Evolutionary conservation across 2,888 invertebrate genomes (phyloP).

Genomic region (Torymus auratus): DNA sequence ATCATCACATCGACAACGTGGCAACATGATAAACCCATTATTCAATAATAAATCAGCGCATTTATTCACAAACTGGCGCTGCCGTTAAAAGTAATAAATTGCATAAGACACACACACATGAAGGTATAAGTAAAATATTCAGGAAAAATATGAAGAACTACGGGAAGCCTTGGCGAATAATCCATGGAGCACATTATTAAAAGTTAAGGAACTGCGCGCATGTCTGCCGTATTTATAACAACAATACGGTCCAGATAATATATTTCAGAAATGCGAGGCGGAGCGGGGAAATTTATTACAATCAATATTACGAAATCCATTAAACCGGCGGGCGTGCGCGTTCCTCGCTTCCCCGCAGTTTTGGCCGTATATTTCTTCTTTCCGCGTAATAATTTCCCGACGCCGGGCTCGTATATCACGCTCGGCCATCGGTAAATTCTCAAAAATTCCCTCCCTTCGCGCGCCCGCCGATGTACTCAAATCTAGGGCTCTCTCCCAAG

Average conservation of each 20-base stretch:
- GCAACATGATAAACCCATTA: too few relatives aligned
- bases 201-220: too few relatives aligned
- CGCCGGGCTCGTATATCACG: constrained; percentile 22
- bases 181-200: too few relatives aligned
- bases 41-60: too few relatives aligned
- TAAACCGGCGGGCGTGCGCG: constrained; percentile 14
- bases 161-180: too few relatives aligned
- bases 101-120: too few relatives aligned
- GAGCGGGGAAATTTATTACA: constrained; percentile 23
- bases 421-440: constrained; percentile 31
- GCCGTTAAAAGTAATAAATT: too few relatives aligned
- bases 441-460: constrained; percentile 12
- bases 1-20: too few relatives aligned
- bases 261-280: not conserved
- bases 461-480: not conserved
- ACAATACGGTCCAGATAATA: not conserved
- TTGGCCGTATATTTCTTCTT: constrained; percentile 25
- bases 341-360: constrained; percentile 16
- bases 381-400: constrained; percentile 37
- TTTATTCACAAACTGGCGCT: too few relatives aligned
- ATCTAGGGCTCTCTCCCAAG: too few relatives aligned
- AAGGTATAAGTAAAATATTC: too few relatives aligned
- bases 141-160: too few relatives aligned
- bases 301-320: constrained; percentile 34
- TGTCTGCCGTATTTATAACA: not conserved